phyloP scores from a whole-genome alignment of 2,888 invertebrate genomes.

The Drosophila algonquin region DNA sequence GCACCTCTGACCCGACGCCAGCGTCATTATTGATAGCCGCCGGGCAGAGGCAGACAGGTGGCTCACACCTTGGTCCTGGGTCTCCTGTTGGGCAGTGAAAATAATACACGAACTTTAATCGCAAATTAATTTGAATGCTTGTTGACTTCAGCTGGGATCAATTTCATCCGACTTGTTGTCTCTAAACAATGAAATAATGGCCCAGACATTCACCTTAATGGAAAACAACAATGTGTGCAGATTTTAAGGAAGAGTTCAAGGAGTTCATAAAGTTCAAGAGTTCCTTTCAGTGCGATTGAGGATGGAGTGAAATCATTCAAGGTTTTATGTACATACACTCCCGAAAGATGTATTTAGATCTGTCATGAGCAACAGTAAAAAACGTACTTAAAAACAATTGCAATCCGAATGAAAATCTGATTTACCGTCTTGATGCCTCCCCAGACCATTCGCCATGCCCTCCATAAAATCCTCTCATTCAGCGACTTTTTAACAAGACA shows the following conservation, averaged over 20 bases:
- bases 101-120: neutral
- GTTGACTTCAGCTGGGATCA: too few species aligned
- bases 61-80: slow-evolving; percentile 52
- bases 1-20: slow-evolving; percentile 59
- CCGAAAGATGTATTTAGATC: neutral
- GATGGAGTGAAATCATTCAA: too few species aligned
- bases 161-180: too few species aligned
- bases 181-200: too few species aligned
- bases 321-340: too few species aligned
- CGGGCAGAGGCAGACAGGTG: slow-evolving; percentile 47
- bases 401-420: neutral
- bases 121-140: neutral
- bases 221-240: too few species aligned
- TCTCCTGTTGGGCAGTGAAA: neutral
- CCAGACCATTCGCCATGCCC: slow-evolving; percentile 1
- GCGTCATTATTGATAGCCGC: slow-evolving; percentile 46
- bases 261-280: too few species aligned
- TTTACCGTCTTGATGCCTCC: too few species aligned
- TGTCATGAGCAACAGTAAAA: neutral
- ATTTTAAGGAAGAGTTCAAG: too few species aligned
- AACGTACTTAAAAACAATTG: neutral
- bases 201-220: too few species aligned
- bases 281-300: too few species aligned
- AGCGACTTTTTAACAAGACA: slow-evolving; percentile 44
- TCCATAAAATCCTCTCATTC: slow-evolving; percentile 44